Conservation (phyloP, 2,797 vertebrate species). For the Gobio occitaniae region DNA sequence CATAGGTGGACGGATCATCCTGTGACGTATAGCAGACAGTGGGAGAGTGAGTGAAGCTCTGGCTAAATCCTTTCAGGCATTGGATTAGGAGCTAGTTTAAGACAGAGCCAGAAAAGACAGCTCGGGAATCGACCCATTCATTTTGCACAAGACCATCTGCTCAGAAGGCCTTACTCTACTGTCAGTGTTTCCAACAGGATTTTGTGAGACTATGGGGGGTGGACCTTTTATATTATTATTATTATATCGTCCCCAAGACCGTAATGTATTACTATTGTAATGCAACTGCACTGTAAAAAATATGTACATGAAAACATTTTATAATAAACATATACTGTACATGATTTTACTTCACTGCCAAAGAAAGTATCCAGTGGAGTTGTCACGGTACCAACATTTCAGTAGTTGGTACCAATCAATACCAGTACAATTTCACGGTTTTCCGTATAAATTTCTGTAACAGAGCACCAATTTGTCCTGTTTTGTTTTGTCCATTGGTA, state of each 20-base stretch:
- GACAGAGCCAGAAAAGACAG: slow-evolving; percentile 19
- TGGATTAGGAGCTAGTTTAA: slow-evolving; percentile 37
- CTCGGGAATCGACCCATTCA: slow-evolving; percentile 10
- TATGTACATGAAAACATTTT: neutral
- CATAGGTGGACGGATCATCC: slow-evolving; percentile 24
- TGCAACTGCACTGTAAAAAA: neutral
- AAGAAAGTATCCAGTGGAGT: too few relatives aligned
- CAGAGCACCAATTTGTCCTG: too few relatives aligned
- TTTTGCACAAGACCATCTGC: slow-evolving; percentile 17
- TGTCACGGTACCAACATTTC: too few relatives aligned
- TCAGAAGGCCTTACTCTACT: neutral
- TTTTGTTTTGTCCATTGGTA: too few relatives aligned
- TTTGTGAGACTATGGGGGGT: neutral
- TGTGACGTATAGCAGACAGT: slow-evolving; percentile 13
- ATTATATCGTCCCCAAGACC: neutral
- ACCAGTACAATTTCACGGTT: too few relatives aligned
- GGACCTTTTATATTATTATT: too few relatives aligned
- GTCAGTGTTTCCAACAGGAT: neutral
- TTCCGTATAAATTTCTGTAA: too few relatives aligned
- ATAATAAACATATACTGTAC: neutral
- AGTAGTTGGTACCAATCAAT: too few relatives aligned
- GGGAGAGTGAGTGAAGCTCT: slow-evolving; percentile 1
- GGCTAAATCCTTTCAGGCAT: slow-evolving; percentile 10
- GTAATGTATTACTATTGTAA: neutral
- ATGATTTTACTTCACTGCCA: neutral